These are phyloP conservation scores for Mixornis gularis DNA, from an alignment of 2,113 vertebrate genomes.

Conservation along the genomic window DNA sequence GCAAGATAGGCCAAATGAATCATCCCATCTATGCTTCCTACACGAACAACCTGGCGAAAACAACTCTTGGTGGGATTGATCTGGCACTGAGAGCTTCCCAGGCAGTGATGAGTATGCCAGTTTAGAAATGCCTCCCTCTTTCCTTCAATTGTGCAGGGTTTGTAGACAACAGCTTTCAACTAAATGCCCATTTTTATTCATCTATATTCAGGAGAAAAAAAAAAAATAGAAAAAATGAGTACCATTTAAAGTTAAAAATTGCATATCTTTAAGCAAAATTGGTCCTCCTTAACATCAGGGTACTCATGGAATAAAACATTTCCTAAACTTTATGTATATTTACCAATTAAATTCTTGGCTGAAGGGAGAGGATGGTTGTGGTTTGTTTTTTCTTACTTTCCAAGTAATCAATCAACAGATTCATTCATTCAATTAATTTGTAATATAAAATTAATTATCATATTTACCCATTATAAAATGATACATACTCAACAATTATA, in stretches of 20 bases:
- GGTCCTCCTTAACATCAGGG: background rate
- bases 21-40: background rate
- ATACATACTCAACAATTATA: background rate
- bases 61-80: background rate
- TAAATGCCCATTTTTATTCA: background rate
- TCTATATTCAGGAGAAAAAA: background rate
- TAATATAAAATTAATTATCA: background rate
- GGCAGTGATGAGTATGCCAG: rapidly evolving
- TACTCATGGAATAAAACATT: background rate
- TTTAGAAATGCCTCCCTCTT: background rate
- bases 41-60: background rate
- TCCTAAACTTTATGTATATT: background rate
- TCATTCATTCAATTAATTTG: background rate
- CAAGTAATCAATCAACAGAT: background rate
- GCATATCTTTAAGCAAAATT: background rate
- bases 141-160: background rate
- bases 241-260: background rate
- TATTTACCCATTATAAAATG: background rate
- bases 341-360: background rate
- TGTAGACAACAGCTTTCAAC: background rate
- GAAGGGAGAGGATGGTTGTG: rapidly evolving
- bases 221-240: background rate
- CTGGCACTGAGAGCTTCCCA: background rate
- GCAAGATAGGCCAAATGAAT: background rate
- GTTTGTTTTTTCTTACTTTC: background rate